Conservation (phyloP, 2,888 invertebrate genomes). For the Orgyia antiqua region DNA sequence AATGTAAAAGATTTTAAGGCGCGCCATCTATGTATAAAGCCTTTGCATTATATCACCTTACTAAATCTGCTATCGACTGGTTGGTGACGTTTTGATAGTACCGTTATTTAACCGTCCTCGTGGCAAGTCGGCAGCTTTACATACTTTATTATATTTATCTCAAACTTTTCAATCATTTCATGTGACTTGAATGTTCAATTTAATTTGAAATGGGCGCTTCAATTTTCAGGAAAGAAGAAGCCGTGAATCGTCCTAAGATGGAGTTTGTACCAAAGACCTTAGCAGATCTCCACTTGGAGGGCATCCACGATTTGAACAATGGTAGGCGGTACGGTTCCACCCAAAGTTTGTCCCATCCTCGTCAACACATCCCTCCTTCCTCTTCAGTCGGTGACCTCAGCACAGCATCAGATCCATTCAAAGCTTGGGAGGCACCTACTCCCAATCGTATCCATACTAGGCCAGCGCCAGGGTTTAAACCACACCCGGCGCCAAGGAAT, state of each 20-base stretch:
- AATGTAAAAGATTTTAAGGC: too few species aligned
- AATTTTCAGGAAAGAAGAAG: constrained; percentile 87
- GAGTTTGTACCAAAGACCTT: constrained; percentile 95
- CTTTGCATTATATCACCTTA: too few species aligned
- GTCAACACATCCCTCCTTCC: constrained; percentile 49
- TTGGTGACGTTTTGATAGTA: too few species aligned
- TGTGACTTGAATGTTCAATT: too few species aligned
- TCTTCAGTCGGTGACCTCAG: constrained; percentile 63
- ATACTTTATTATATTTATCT: too few species aligned
- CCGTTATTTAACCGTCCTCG: too few species aligned
- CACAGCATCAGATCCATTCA: constrained; percentile 49
- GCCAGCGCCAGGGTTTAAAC: constrained; percentile 48
- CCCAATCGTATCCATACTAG: constrained; percentile 19
- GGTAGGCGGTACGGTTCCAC: constrained; percentile 80
- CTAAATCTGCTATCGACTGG: too few species aligned
- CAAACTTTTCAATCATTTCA: too few species aligned
- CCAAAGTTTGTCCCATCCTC: constrained; percentile 61
- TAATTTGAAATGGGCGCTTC: too few species aligned
- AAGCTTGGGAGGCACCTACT: constrained; percentile 57
- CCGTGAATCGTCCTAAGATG: constrained; percentile 90
- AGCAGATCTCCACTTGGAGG: constrained; percentile 91
- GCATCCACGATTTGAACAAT: constrained; percentile 83
- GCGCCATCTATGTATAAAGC: too few species aligned
- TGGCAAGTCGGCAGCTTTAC: too few species aligned
- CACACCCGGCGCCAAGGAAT: constrained; percentile 60